Conservation (phyloP, 2,888 invertebrate species). For the Drosophila imparisetae region DNA sequence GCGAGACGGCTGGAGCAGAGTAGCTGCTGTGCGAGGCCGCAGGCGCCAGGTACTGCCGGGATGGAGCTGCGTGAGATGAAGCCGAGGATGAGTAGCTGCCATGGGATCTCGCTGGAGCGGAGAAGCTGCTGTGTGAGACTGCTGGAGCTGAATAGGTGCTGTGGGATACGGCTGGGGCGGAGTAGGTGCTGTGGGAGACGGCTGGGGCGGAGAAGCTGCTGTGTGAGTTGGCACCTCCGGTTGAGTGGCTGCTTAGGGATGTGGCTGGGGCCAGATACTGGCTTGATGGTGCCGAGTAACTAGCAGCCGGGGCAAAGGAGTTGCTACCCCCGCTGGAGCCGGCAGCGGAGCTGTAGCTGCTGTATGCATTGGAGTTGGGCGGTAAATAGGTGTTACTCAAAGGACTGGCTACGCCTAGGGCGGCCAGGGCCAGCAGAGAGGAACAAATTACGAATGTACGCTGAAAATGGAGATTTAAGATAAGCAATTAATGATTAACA, state of each 20-base stretch:
- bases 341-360: constrained; percentile 56
- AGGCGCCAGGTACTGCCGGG: constrained; percentile 17
- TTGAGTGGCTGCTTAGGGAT: not conserved
- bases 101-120: constrained; percentile 22
- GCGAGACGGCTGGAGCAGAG: constrained; percentile 49
- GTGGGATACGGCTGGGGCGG: constrained; percentile 14
- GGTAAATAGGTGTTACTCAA: constrained; percentile 67
- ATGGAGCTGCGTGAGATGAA: constrained; percentile 17
- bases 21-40: constrained; percentile 16
- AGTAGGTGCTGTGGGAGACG: constrained; percentile 4
- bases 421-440: constrained; percentile 44
- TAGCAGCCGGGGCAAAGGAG: constrained; percentile 30
- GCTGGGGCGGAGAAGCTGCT: constrained; percentile 25
- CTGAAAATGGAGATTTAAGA: constrained; percentile 24
- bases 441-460: constrained; percentile 43
- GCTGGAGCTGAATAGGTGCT: constrained; percentile 23
- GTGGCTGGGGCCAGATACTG: constrained; percentile 31
- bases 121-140: constrained; percentile 17
- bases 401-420: constrained; percentile 49
- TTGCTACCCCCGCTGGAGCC: constrained; percentile 22
- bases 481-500: not conserved
- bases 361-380: constrained; percentile 56
- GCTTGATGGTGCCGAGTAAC: constrained; percentile 24
- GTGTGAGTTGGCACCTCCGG: constrained; percentile 9
- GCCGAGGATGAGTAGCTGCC: constrained; percentile 25